phyloP scores from a whole-genome alignment of 2,888 invertebrate species.

The Luperina testacea region DNA sequence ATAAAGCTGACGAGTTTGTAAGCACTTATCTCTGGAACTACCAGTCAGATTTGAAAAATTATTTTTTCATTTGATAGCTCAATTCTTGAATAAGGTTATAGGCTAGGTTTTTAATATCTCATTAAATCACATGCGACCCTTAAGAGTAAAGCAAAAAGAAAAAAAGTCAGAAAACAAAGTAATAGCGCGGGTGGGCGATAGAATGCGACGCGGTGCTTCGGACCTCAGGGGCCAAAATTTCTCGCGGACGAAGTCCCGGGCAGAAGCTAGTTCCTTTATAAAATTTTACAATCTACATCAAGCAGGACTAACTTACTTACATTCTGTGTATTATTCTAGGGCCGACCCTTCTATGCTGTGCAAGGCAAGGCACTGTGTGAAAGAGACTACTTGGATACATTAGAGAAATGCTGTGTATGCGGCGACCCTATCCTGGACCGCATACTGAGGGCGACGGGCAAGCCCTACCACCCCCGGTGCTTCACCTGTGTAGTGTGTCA shows the following conservation, averaged over 20 bases:
- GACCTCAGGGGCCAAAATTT: not conserved
- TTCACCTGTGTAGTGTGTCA: conserved; percentile 99
- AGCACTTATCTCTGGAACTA: no score
- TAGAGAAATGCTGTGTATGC: conserved; percentile 99
- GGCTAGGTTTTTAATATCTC: not conserved
- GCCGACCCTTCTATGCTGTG: conserved; percentile 98
- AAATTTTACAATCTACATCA: not conserved
- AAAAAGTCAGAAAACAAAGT: not conserved
- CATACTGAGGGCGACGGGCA: conserved; percentile 98
- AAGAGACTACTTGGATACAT: conserved; percentile 97
- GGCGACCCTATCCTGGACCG: conserved; percentile 98
- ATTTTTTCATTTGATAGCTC: not conserved
- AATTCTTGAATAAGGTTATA: not conserved
- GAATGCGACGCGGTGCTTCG: not conserved
- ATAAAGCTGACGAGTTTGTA: no score
- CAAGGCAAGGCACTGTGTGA: conserved; percentile 99
- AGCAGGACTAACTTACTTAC: not conserved
- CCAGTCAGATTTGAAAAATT: not conserved
- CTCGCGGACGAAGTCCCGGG: not conserved
- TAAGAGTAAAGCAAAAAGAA: not conserved
- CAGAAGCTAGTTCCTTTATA: not conserved
- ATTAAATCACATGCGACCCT: not conserved
- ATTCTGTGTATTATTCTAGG: conserved; percentile 87
- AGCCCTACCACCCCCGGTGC: conserved; percentile 99
- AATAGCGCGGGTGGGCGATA: not conserved